These are phyloP conservation scores for Pasiphila rectangulata DNA, from an alignment of 2,888 invertebrate genomes.

Conservation along the genomic window DNA sequence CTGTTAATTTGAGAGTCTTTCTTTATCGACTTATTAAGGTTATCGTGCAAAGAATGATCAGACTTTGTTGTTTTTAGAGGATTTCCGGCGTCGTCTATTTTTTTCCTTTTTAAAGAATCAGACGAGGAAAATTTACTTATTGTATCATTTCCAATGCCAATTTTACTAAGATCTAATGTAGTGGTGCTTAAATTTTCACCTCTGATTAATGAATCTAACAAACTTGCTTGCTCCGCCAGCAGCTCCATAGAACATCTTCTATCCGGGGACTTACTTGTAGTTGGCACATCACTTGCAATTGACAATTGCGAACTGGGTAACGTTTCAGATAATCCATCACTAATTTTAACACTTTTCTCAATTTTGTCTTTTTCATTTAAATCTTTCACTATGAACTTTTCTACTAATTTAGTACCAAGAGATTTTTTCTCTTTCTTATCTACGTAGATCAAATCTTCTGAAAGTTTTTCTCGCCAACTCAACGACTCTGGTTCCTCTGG, in stretches of 20 bases:
- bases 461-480: slow-evolving; percentile 83
- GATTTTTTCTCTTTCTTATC: slow-evolving; percentile 82
- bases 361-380: slow-evolving; percentile 58
- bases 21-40: slow-evolving; percentile 46
- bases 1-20: slow-evolving; percentile 23
- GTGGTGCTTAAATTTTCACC: slow-evolving; percentile 75
- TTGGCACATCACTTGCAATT: slow-evolving; percentile 20
- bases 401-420: slow-evolving; percentile 87
- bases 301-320: slow-evolving; percentile 31
- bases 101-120: slow-evolving; percentile 38
- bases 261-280: slow-evolving; percentile 53
- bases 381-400: slow-evolving; percentile 86
- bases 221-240: slow-evolving; percentile 78
- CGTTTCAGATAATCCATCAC: slow-evolving; percentile 26
- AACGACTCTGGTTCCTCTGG: slow-evolving; percentile 34
- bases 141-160: slow-evolving; percentile 48
- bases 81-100: slow-evolving; percentile 42
- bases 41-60: slow-evolving; percentile 68
- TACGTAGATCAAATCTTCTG: slow-evolving; percentile 77
- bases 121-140: slow-evolving; percentile 32
- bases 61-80: slow-evolving; percentile 69
- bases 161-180: slow-evolving; percentile 69
- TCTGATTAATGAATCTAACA: slow-evolving; percentile 76
- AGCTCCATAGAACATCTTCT: slow-evolving; percentile 80
- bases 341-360: slow-evolving; percentile 23